Base-by-base conservation (phyloP, 2,113 vertebrate species). In the Paratilapia polleni region DNA sequence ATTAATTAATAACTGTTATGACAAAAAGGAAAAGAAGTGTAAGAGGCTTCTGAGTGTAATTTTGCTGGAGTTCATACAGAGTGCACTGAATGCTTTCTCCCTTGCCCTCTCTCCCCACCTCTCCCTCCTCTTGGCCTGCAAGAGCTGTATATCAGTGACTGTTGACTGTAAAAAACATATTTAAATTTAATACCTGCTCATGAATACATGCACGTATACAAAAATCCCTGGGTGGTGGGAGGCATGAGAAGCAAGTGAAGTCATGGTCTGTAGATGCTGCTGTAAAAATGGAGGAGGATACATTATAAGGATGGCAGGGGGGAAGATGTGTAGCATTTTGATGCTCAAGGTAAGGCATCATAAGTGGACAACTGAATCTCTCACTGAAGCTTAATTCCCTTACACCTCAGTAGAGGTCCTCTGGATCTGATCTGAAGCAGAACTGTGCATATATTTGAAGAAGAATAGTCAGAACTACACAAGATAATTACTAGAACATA, bases 121-220 rank as follows among this genome's bases (percentile, higher is more conserved):
- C 59, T n/a, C 34, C 61, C 76, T 84, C 60, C 63, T 79, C 66
- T 80, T 75, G 22, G 80, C 49, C 81, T 80, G 85, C 75, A 84
- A 90, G 83, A 82, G 84, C 90, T 84, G 64, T 89, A 82, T 90
- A 89, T 87, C 89, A 87, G 84, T 89, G 78, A 86, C 91, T 91
- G 80, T 91, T 91, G 86, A 91, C 89, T 89, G 80, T 88, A 84
- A 93, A 89, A 90, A 85, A 87, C 85, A 91, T 61, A 80, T 93
- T 91, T 88, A 93, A 89, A 92, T 92, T 87, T 92, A 83, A 92
- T 91, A 91, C 88, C 68, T 17, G 28, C 88, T 92, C 92, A 94
- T 94, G 93, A 94, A 95, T 94, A 94, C 87, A 93, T 95, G 91
- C 87, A 93, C 91, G 90, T 82, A 86, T 94, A 91, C 92, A 93